Evolutionary conservation across 2,888 invertebrate species (phyloP), one percentile per base, ranked within the genome.

Genomic region (Drosophila mercatorum): DNA sequence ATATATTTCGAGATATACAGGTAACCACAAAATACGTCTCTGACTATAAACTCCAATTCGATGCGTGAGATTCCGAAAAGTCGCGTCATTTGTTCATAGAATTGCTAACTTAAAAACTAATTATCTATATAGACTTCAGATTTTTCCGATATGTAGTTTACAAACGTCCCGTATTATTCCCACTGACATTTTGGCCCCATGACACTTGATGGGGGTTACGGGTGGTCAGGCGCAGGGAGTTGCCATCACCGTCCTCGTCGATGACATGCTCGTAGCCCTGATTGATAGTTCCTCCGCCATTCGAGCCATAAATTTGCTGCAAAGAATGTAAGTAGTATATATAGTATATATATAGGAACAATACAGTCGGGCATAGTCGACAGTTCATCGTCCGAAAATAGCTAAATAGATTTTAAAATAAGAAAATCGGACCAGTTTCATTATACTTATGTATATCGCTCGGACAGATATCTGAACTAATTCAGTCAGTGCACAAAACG

Each of bases 241-340:
- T 95, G 80, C 94, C 94, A 78, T 95, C 95, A 59, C 95, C 96
- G 63, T 96, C 96, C 31, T 95, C 95, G 53, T 95, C 95, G 12
- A 94, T 81, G 2, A 95, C 94, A 11, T 94, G 95, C 89, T 97
- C 97, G 90, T 96, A 97, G 5, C 95, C 97, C 81, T 96, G 94
- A 92, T 97, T 97, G 6, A 96, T 94, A 90, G 95, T 97, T 60
- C 97, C 97, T 7, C 91, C 94, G 90, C 95, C 97, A 61, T 92
- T 92, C 1, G 92, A 90, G 43, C 93, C 86, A 51, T 88, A 88
- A 53, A 90, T 90, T 87, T 88, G 90, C 87, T 87, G 28, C 14
- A 38, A 38, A 26, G 12, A 26, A 41, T 6, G 3, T 41, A 55
- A 1, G 28, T 40, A 3, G 2, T 11, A 12, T 34, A 22, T 22